Evolutionary conservation across 2,113 vertebrate species (phyloP).

Genomic region (Hemiprocne comata): DNA sequence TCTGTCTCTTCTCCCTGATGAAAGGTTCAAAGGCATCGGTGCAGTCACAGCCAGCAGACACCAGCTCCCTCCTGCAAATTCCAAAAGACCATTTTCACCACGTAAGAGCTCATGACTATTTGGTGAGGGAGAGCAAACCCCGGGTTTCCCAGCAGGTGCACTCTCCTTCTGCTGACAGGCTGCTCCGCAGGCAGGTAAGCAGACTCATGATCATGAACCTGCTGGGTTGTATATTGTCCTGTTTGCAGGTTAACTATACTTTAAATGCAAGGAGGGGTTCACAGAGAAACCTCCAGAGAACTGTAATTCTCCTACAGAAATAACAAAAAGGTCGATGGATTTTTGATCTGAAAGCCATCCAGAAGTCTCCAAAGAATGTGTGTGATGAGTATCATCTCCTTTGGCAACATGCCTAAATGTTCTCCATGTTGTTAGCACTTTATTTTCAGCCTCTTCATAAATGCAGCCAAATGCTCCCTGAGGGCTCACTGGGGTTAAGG

Average conservation of each 20-base stretch:
- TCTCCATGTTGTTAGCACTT: slow-evolving; percentile 41
- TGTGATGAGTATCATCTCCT: slow-evolving; percentile 38
- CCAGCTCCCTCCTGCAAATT: slow-evolving; percentile 78
- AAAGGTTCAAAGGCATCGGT: slow-evolving; percentile 88
- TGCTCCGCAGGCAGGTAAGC: slow-evolving; percentile 93
- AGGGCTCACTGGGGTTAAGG: slow-evolving; percentile 9
- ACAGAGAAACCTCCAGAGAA: not conserved
- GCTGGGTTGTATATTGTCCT: not conserved
- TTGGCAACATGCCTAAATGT: slow-evolving; percentile 29
- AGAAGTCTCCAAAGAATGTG: slow-evolving; percentile 10
- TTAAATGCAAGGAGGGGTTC: slow-evolving; percentile 24
- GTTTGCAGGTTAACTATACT: slow-evolving; percentile 2
- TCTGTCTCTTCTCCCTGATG: not conserved
- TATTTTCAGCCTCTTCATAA: slow-evolving; percentile 26
- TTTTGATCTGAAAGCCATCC: slow-evolving; percentile 44
- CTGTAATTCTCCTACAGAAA: slow-evolving; percentile 41
- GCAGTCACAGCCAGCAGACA: slow-evolving; percentile 83
- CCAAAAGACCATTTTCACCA: slow-evolving; percentile 84
- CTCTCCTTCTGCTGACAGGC: slow-evolving; percentile 85
- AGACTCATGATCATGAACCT: not conserved
- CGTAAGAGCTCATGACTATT: slow-evolving; percentile 78
- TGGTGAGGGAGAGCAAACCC: slow-evolving; percentile 80
- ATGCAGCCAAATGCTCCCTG: slow-evolving; percentile 34
- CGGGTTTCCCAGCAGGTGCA: slow-evolving; percentile 80
- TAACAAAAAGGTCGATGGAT: slow-evolving; percentile 29